Percentiles rank a stretch among this genome's conserved stretches.
Evolutionary conservation across 2,888 invertebrate species (phyloP).

Genomic region (Hyles lineata): DNA sequence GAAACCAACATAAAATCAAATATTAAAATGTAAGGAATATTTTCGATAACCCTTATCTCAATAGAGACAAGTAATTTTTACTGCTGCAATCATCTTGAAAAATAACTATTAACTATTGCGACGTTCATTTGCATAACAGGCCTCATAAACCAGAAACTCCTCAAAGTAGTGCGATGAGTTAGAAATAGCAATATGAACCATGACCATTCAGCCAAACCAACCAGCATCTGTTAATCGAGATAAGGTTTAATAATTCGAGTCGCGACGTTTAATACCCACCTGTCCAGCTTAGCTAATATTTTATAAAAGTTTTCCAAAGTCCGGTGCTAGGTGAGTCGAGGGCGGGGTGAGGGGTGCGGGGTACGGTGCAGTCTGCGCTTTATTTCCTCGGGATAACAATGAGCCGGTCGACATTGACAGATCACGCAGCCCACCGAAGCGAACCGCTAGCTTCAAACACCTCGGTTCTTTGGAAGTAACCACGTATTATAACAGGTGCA

Average conservation of each 20-base stretch:
- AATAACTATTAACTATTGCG: too few relatives aligned
- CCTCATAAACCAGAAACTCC: too few relatives aligned
- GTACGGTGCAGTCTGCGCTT: slow-evolving; percentile 57
- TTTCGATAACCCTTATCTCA: too few relatives aligned
- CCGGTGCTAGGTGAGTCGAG: slow-evolving; percentile 40
- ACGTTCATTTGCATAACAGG: too few relatives aligned
- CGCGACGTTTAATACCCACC: slow-evolving; percentile 4
- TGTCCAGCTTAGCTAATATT: slow-evolving; percentile 51
- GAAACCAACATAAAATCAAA: too few relatives aligned
- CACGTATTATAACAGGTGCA: slow-evolving; percentile 11
- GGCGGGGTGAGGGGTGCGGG: neutral
- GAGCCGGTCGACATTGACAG: slow-evolving; percentile 69
- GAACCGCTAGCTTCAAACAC: slow-evolving; percentile 33
- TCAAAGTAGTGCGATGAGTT: neutral
- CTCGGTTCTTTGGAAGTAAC: slow-evolving; percentile 5
- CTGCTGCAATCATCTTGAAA: too few relatives aligned
- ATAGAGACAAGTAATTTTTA: too few relatives aligned
- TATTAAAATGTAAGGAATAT: too few relatives aligned
- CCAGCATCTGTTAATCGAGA: neutral
- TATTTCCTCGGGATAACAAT: slow-evolving; percentile 73
- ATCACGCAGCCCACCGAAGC: slow-evolving; percentile 49
- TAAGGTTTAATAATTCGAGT: slow-evolving; percentile 7
- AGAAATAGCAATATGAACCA: neutral
- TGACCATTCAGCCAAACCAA: neutral
- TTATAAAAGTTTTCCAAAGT: slow-evolving; percentile 66